Evolutionary conservation across 2,113 vertebrate genomes (phyloP).

Genomic region (Rafetus swinhoei): DNA sequence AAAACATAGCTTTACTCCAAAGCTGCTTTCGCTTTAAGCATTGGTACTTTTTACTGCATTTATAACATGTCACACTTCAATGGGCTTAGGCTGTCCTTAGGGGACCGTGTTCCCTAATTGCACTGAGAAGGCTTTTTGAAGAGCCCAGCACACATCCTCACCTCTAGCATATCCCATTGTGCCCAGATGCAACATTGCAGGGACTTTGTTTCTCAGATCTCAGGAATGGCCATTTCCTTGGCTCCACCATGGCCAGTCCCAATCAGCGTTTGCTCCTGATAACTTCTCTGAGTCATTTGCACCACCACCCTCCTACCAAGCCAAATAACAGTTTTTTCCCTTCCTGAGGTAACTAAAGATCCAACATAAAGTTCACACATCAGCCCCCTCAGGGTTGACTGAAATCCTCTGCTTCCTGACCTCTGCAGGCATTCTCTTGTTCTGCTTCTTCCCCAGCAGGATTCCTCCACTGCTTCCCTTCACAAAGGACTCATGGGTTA

Average conservation of each 20-base stretch:
- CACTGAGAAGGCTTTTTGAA: not conserved
- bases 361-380: not conserved
- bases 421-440: not conserved
- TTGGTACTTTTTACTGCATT: constrained; percentile 40
- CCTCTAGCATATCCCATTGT: not conserved
- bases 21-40: constrained; percentile 36
- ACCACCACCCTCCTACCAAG: not conserved
- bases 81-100: constrained; percentile 43
- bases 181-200: not conserved
- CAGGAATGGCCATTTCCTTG: not conserved
- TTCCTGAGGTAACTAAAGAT: not conserved
- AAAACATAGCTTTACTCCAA: constrained; percentile 50
- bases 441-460: not conserved
- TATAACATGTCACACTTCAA: not conserved
- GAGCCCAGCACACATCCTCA: not conserved
- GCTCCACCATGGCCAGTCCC: not conserved
- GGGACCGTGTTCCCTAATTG: not conserved
- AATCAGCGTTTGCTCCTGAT: not conserved
- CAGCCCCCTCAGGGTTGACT: not conserved
- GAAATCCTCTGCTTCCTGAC: not conserved
- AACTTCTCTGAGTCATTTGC: not conserved
- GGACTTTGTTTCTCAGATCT: not conserved
- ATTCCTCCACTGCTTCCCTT: not conserved
- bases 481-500: not conserved
- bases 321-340: not conserved